A percentile compares a stretch with the other conserved stretches of the same genome.
phyloP scores from a whole-genome alignment of 2,888 invertebrate species.

The Malacosoma neustria region DNA sequence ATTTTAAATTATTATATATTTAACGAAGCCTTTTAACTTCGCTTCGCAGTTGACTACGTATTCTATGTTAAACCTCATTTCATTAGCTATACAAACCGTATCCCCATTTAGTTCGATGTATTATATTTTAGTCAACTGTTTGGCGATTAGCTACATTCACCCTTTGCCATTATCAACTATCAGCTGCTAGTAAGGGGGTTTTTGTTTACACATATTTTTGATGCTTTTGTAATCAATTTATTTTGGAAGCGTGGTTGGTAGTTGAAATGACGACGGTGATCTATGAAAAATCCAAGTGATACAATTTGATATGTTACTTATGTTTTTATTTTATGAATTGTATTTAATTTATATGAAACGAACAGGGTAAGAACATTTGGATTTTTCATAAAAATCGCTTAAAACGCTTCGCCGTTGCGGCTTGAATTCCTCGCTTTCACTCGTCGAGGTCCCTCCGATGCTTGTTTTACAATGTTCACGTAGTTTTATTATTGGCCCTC shows the following conservation, averaged over 20 bases:
- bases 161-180: constrained; percentile 62
- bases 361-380: constrained; percentile 29
- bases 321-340: no score
- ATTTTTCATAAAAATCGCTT: constrained; percentile 53
- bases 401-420: constrained; percentile 67
- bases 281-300: constrained; percentile 51
- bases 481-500: no score
- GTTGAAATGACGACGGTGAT: constrained; percentile 65
- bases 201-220: constrained; percentile 41
- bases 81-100: no score
- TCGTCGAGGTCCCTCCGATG: constrained; percentile 67
- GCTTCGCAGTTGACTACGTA: constrained; percentile 47
- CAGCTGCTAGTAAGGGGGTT: constrained; percentile 63
- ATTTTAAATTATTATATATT: constrained; percentile 41
- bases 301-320: background rate
- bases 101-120: background rate
- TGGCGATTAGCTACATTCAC: constrained; percentile 42
- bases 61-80: constrained; percentile 5
- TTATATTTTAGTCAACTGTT: constrained; percentile 36
- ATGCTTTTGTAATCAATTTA: constrained; percentile 40
- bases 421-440: constrained; percentile 67
- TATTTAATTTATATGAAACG: background rate
- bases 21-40: constrained; percentile 58
- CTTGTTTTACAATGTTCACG: constrained; percentile 69
- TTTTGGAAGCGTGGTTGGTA: constrained; percentile 60